Evolutionary conservation across 1,140 invertebrate species (phyloP), one percentile per base, ranked within the genome.

Genomic region (Cecropterus lyciades): DNA sequence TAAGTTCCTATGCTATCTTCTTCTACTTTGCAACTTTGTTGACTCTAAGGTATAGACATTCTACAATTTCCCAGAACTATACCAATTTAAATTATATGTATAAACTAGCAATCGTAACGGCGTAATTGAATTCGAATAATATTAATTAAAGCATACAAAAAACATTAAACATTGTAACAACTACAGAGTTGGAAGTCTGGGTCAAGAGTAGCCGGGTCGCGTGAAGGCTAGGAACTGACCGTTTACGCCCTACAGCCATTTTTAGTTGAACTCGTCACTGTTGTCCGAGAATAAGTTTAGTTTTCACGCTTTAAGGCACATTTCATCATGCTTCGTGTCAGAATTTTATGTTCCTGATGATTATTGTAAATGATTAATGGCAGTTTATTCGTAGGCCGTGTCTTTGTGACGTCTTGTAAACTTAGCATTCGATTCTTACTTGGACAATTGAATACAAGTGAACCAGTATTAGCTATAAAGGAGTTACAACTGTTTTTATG

Each of bases 141-240:
- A 43, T 43, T 13, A 14, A 43, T 14, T 43, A 43, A 43, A 43
- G 0, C n/a, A 1, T 3, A 43, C 40, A 43, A 43, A 14, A 40
- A 43, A 13, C 40, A 14, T 43, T 43, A 13, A 42, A 40, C 16
- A 40, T 55, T 40, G 52, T 30, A 55, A 40, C 40, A 14, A 40
- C 13, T 40, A n/a, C 33, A 33, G 15, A 37, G 51, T 55, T 17
- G 52, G 14, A 17, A 55, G 52, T 55, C 14, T 55, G 30, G 52
- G 52, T 55, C 52, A 55, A 55, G 52, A 55, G 52, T 17, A 55
- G 33, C 52, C 33, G 37, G 52, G 30, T 55, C 27, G 52, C 52
- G n/a, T 40, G 52, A 55, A 55, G 52, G 52, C 16, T 55, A 55
- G 15, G 52, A n/a, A 40, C 33, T 55, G 52, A 55, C 30, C 52